phyloP scores from a whole-genome alignment of 2,113 vertebrate species.

The Columba livia region DNA sequence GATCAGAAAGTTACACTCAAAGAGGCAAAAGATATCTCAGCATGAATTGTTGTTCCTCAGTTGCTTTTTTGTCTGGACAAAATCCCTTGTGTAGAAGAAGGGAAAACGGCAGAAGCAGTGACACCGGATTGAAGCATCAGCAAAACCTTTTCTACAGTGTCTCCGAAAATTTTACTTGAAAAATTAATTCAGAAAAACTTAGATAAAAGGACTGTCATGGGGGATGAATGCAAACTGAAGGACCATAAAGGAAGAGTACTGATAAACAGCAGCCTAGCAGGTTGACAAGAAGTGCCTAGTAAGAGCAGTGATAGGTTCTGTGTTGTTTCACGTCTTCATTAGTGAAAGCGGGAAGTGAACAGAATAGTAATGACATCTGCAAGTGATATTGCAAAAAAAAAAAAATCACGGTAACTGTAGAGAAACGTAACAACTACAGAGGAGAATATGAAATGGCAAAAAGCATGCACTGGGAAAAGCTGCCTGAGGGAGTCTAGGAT shows the following conservation, averaged over 20 bases:
- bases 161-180: conserved; percentile 17
- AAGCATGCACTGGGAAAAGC: background rate
- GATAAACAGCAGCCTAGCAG: background rate
- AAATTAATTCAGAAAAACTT: conserved; percentile 3
- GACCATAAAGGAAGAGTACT: background rate
- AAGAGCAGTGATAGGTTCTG: background rate
- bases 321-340: conserved; percentile 31
- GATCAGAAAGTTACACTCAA: background rate
- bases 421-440: background rate
- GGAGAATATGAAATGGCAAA: background rate
- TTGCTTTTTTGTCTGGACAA: background rate
- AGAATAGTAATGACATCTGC: conserved; percentile 26
- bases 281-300: background rate
- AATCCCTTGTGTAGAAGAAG: background rate
- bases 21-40: background rate
- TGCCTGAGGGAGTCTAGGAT: background rate
- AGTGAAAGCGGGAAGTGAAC: background rate
- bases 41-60: background rate
- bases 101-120: background rate
- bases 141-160: background rate
- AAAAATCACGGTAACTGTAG: background rate
- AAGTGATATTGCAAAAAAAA: conserved; percentile 29
- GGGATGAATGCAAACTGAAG: background rate
- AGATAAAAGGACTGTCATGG: background rate
- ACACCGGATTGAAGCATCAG: background rate